Base-by-base conservation (phyloP, 2,797 vertebrate genomes). In the Dallia pectoralis region DNA sequence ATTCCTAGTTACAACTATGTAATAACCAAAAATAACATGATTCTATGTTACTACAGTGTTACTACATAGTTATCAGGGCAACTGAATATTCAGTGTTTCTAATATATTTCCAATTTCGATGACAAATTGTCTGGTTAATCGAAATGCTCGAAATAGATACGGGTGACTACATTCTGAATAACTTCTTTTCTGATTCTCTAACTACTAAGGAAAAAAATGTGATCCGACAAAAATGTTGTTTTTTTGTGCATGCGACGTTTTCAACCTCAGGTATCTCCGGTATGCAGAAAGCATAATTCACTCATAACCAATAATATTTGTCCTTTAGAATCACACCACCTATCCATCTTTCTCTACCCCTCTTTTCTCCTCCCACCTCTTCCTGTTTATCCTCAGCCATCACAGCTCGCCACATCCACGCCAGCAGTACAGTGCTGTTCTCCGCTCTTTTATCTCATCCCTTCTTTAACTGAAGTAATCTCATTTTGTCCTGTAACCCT, bases 71-170 rank as follows among this genome's bases (percentile, higher is more conserved):
- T 3, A 36, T 36, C 7, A 36, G 33, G 33, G 33, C 33, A 36
- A 36, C 19, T 32, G 2, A 63, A 49, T 33, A 9, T 19, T 66
- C 11, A 64, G 59, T 1, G 19, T 44, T 4, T 27, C 33, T 7
- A 36, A 36, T 36, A 36, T 36, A 36, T 67, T 49, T 72, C 67
- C 15, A 56, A 44, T 56, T 49, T 73, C 59, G 7, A 25, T 2
- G 49, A 16, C 7, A 19, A 53, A 53, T 53, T 7, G 47, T 66
- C 1, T 47, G 16, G 49, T 63, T 33, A n/a, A 11, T 22, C 16
- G 73, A 66, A 75, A 65, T 79, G 83, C 81, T 79, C 83, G 72
- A 88, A 86, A 86, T 83, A 69, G 69, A 87, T 87, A 86, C 89
- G 80, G 85, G 87, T 85, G 81, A 85, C 72, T 25, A 74, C n/a